phyloP scores from a whole-genome alignment of 2,797 vertebrate species.

The Dipus sagitta region DNA sequence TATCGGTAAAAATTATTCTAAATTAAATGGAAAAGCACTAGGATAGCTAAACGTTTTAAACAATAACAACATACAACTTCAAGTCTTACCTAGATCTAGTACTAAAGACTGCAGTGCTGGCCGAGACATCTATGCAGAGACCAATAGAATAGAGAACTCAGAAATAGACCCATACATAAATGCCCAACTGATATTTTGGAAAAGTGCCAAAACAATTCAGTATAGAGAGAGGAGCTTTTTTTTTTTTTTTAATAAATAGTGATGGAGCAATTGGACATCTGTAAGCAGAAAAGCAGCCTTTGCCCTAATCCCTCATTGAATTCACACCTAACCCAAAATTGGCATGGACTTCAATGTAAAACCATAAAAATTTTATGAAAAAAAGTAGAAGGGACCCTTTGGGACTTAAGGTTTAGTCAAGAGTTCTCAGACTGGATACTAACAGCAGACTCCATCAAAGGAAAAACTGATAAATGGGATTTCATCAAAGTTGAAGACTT shows the following conservation, averaged over 20 bases:
- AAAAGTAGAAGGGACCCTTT: slow-evolving; percentile 1
- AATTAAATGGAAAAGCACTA: slow-evolving; percentile 25
- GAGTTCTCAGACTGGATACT: neutral
- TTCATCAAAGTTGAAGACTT: slow-evolving; percentile 13
- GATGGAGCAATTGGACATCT: neutral
- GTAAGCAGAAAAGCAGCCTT: slow-evolving; percentile 12
- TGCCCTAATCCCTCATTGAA: neutral
- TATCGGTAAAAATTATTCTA: slow-evolving; percentile 20
- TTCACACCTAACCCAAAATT: slow-evolving; percentile 46
- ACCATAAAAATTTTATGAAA: slow-evolving; percentile 16
- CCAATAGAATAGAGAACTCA: slow-evolving; percentile 63
- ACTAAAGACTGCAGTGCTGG: neutral
- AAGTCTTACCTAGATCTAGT: neutral
- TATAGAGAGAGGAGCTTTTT: neutral
- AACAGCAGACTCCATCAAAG: neutral
- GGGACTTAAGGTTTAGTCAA: slow-evolving; percentile 10
- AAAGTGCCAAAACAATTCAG: slow-evolving; percentile 50
- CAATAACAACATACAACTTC: neutral
- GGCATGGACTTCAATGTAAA: slow-evolving; percentile 10
- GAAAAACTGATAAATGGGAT: neutral
- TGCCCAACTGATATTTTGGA: slow-evolving; percentile 43
- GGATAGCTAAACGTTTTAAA: slow-evolving; percentile 20
- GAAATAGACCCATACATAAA: slow-evolving; percentile 68
- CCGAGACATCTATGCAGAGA: neutral
- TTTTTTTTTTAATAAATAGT: no score